Percentiles rank a stretch among this genome's conserved stretches.
Conservation (phyloP, 2,888 invertebrate species). For the Cheilosia grossa region DNA sequence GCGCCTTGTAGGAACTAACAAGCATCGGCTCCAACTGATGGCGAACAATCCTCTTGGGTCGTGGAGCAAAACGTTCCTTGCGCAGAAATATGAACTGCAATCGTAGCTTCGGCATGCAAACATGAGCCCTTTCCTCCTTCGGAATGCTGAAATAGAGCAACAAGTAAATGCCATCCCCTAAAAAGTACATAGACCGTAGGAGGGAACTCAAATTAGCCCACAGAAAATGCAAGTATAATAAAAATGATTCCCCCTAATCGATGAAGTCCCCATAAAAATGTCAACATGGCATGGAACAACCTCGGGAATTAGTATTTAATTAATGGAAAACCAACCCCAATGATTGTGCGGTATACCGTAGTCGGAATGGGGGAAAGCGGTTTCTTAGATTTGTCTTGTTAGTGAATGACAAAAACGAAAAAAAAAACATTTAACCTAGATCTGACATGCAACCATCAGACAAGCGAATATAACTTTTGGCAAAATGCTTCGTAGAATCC, state of each 20-base stretch:
- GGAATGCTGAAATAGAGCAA: conserved; percentile 78
- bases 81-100: conserved; percentile 89
- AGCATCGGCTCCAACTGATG: conserved; percentile 87
- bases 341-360: conserved; percentile 21
- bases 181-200: conserved; percentile 2
- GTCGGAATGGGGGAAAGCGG: background rate
- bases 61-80: conserved; percentile 87
- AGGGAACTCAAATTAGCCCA: conserved; percentile 30
- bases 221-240: conserved; percentile 10
- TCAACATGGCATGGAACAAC: conserved; percentile 68
- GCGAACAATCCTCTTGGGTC: conserved; percentile 87
- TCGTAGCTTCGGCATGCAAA: conserved; percentile 87
- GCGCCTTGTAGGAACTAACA: conserved; percentile 88
- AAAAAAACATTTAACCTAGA: conserved; percentile 57
- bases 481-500: conserved; percentile 6
- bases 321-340: conserved; percentile 35
- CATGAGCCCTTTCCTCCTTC: conserved; percentile 82
- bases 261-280: conserved; percentile 60
- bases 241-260: conserved; percentile 44
- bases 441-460: conserved; percentile 63
- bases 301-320: conserved; percentile 69
- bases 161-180: conserved; percentile 29
- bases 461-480: conserved; percentile 20
- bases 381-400: conserved; percentile 43
- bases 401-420: conserved; percentile 13